Conservation (phyloP, 2,888 invertebrate species). For the Vannuccia rotundouncinata region DNA sequence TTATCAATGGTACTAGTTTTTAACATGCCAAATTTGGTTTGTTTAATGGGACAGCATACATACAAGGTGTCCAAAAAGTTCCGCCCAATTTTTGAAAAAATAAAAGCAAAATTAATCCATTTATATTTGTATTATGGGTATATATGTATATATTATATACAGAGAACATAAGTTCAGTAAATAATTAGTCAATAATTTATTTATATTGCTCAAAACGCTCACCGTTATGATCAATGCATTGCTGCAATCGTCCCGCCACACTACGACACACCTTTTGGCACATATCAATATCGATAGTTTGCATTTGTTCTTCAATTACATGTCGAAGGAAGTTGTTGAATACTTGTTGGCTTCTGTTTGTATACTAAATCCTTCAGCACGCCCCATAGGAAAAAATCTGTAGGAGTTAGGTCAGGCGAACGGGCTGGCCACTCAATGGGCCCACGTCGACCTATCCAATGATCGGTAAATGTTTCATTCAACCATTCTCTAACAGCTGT, state of each 20-base stretch:
- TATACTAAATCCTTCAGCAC: neutral
- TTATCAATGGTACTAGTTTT: no score
- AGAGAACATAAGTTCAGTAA: constrained; percentile 13
- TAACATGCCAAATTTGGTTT: no score
- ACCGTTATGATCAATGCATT: constrained; percentile 16
- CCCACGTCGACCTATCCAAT: constrained; percentile 17
- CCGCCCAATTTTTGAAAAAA: neutral
- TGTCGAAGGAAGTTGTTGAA: constrained; percentile 10
- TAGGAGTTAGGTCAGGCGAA: constrained; percentile 2
- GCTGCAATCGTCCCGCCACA: constrained; percentile 15
- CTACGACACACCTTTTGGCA: constrained; percentile 12
- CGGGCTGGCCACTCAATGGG: constrained; percentile 21
- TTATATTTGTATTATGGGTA: neutral
- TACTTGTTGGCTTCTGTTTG: neutral
- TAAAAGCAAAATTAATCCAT: neutral
- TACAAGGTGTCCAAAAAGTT: constrained; percentile 25
- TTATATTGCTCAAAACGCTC: constrained; percentile 4
- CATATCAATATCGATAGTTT: constrained; percentile 26
- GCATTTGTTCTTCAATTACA: neutral
- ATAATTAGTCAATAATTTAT: neutral
- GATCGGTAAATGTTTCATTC: constrained; percentile 18
- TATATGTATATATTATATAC: neutral
- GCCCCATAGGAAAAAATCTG: neutral
- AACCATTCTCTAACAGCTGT: neutral
- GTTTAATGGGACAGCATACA: no score